These are phyloP conservation scores for Enteromius mattozi DNA, from an alignment of 2,797 vertebrate genomes.

Conservation along the genomic window DNA sequence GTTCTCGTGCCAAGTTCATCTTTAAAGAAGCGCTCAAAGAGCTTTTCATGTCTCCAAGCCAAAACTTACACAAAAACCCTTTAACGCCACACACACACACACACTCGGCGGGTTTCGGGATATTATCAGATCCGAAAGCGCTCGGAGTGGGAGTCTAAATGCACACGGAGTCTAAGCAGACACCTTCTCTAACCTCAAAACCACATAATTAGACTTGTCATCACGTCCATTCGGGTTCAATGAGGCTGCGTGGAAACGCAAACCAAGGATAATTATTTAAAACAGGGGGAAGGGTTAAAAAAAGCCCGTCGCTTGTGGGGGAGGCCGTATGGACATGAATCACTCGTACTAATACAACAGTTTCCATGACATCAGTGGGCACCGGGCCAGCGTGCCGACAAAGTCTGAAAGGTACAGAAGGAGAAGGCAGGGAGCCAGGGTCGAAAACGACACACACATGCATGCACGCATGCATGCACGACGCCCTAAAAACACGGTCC, in stretches of 20 bases:
- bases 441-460: conserved; percentile 16
- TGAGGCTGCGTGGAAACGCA: neutral
- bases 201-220: conserved; percentile 20
- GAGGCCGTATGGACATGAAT: conserved; percentile 90
- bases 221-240: neutral
- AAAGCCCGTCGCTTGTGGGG: conserved; percentile 82
- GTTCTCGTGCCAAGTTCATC: conserved; percentile 54
- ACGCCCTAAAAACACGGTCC: conserved; percentile 67
- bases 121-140: conserved; percentile 5
- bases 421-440: conserved; percentile 77
- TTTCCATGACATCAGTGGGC: conserved; percentile 99
- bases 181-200: conserved; percentile 10
- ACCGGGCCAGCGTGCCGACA: conserved; percentile 90
- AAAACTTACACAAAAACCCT: conserved; percentile 42
- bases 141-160: conserved; percentile 14
- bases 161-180: neutral
- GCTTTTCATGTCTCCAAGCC: conserved; percentile 39
- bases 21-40: conserved; percentile 55
- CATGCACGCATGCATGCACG: conserved; percentile 20
- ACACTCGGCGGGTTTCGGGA: neutral
- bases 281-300: conserved; percentile 80
- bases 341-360: conserved; percentile 95
- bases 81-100: conserved; percentile 24
- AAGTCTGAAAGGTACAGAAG: conserved; percentile 88
- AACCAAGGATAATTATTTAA: conserved; percentile 23